Conservation (phyloP, 1,140 invertebrate species). For the Idris sp. region DNA sequence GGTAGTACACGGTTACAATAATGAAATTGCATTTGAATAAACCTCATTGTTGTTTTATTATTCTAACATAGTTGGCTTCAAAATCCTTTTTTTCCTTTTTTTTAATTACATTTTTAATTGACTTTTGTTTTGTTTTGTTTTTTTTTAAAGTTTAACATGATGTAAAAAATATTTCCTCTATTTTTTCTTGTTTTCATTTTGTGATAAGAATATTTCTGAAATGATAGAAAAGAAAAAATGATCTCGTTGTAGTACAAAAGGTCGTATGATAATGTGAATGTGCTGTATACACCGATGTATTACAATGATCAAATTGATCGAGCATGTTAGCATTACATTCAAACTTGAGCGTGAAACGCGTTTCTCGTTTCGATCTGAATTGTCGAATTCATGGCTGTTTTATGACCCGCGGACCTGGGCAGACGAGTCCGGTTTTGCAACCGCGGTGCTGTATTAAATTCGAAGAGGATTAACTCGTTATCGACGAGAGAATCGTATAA, state of each 20-base stretch:
- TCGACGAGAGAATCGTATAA: constrained; percentile 52
- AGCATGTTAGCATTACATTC: constrained; percentile 41
- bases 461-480: constrained; percentile 61
- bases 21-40: constrained; percentile 25
- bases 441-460: constrained; percentile 55
- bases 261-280: constrained; percentile 52
- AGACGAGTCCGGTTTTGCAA: constrained; percentile 52
- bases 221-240: no score
- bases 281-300: constrained; percentile 42
- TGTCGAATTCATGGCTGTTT: constrained; percentile 58
- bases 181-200: no score
- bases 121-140: no score
- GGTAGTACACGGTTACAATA: constrained; percentile 4
- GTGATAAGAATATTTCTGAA: no score
- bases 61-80: constrained; percentile 7
- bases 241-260: background rate
- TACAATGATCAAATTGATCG: constrained; percentile 54
- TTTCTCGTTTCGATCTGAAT: constrained; percentile 53
- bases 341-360: constrained; percentile 54
- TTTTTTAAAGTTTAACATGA: no score
- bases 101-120: background rate
- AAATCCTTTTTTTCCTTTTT: background rate
- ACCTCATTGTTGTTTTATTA: constrained; percentile 19
- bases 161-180: no score
- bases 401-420: constrained; percentile 49